phyloP scores from a whole-genome alignment of 2,797 vertebrate species.

The Brachyalestes nurse region DNA sequence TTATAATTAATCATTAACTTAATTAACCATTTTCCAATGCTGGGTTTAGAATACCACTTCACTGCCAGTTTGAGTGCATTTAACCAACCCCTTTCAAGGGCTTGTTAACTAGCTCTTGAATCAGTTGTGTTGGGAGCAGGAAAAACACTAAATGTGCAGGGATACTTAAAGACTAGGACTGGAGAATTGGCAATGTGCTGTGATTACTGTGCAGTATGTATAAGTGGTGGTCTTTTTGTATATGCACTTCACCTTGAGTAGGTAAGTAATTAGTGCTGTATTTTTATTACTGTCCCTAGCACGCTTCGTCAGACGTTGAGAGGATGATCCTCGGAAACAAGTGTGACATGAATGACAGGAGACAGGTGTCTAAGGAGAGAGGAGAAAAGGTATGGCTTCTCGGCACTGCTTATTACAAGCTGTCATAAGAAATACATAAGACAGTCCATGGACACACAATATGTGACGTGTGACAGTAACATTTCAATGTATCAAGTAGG shows the following conservation, averaged over 20 bases:
- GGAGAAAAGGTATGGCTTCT: constrained; percentile 89
- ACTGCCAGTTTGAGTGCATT: too few relatives aligned
- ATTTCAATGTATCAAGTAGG: too few relatives aligned
- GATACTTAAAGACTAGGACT: background rate
- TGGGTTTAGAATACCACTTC: background rate
- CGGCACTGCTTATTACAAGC: background rate
- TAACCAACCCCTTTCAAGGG: too few relatives aligned
- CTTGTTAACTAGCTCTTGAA: background rate
- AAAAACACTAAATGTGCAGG: background rate
- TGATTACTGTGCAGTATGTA: background rate
- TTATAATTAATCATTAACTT: background rate
- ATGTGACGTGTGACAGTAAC: background rate
- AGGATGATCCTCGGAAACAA: constrained; percentile 98
- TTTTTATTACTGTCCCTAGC: constrained; percentile 73
- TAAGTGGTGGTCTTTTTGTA: background rate
- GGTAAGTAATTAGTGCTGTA: constrained; percentile 5
- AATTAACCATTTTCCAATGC: background rate
- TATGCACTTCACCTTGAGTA: background rate
- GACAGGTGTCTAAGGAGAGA: constrained; percentile 98
- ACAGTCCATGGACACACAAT: background rate
- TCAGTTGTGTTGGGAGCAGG: background rate
- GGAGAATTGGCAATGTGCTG: background rate
- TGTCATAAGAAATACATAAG: background rate
- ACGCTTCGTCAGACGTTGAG: constrained; percentile 97
- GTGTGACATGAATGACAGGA: constrained; percentile 97